Conservation (phyloP, 1,140 invertebrate species). For the Drosophila nebulosa region DNA sequence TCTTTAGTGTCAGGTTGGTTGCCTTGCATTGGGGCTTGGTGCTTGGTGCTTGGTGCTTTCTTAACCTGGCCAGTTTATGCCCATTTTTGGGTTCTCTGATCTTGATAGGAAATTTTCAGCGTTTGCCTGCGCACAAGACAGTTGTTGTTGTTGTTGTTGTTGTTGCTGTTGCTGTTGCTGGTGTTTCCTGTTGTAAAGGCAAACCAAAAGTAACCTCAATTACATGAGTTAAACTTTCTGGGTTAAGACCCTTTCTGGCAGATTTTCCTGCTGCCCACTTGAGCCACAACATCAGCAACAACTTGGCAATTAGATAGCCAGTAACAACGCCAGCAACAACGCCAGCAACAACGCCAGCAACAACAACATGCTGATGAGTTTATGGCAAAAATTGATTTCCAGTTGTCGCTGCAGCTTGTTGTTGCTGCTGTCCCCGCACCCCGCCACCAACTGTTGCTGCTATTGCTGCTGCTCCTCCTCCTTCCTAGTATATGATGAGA, state of each 20-base stretch:
- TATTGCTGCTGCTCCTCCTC: too few relatives aligned
- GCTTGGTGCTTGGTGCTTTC: too few relatives aligned
- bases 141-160: constrained; percentile 17
- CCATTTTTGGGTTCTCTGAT: constrained; percentile 69
- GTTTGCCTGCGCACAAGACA: constrained; percentile 63
- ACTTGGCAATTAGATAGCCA: constrained; percentile 70
- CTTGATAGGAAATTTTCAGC: constrained; percentile 73
- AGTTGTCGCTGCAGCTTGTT: constrained; percentile 54
- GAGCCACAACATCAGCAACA: not conserved
- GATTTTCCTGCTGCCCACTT: not conserved
- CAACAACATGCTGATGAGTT: constrained; percentile 65
- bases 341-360: constrained; percentile 25
- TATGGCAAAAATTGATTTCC: constrained; percentile 78
- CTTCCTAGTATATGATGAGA: constrained; percentile 46
- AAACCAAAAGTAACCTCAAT: constrained; percentile 69
- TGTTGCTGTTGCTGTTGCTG: constrained; percentile 18
- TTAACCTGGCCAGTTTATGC: constrained; percentile 51
- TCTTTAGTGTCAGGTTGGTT: not conserved
- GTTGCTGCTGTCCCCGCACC: not conserved
- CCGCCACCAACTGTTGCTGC: not conserved
- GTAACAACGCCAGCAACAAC: constrained; percentile 23
- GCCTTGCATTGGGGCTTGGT: not conserved
- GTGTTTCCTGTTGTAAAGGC: constrained; percentile 49
- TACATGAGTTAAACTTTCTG: constrained; percentile 60
- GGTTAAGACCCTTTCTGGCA: constrained; percentile 62